Base-by-base conservation (phyloP, 1,140 invertebrate genomes). In the Dendrolimus punctatus region DNA sequence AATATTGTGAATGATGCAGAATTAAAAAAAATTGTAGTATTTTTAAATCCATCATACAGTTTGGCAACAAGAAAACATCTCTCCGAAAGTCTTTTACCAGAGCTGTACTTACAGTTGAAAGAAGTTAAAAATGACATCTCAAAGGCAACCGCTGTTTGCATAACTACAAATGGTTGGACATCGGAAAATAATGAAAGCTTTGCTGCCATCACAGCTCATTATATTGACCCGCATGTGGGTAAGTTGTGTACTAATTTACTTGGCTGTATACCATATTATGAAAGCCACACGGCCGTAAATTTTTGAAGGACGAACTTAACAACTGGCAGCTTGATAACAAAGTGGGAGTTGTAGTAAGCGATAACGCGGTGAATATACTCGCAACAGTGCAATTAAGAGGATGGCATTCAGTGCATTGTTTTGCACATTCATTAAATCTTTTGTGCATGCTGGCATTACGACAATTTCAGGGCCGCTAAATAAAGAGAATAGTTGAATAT, bases 181-280 rank as follows among this genome's bases (percentile, higher is more conserved):
- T 37, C 37, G 8, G 23, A 37, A 5, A 48, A 48, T 48, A 48
- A 48, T 48, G 46, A 48, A n/a, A n/a, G 46, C 2, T 48, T 48
- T 48, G 39, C 39, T 37, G 4, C 6, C 46, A 23, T 48, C 5
- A 23, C 3, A 8, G 3, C 23, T 37, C 23, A 48, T 7, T 37
- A 48, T 38, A 48, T 3, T 23, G 46, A 48, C 7, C 9, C 10
- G 39, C 10, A 48, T 36, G 7, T 38, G 8, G 3, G 46, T 38
- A 23, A 48, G 23, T 48, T 48, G 37, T 6, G 46, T 23, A 36
- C 23, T 64, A 56, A 6, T 49, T 51, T 55, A 55, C 54, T 55
- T 38, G 42, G 47, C 5, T 55, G 43, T 23, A 40, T 50, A 46
- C n/a, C 38, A 6, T 55, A 50, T 46, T 39, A 55, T 55, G 54